Evolutionary conservation across 2,113 vertebrate genomes (phyloP).

Genomic region (Corvus moneduloides): DNA sequence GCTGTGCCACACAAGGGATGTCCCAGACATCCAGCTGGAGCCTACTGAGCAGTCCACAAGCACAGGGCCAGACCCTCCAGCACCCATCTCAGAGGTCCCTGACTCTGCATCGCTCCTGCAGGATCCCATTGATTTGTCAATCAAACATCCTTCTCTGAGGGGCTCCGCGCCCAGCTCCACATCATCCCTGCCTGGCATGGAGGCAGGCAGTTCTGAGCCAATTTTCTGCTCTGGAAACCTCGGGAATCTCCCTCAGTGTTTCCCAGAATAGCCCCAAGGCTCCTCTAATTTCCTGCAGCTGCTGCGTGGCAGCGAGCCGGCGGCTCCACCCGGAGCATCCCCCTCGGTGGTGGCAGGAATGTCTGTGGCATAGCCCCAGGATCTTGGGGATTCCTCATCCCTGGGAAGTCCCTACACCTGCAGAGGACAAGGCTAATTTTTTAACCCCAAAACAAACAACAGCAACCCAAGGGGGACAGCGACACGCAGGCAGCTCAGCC

Average conservation of each 20-base stretch:
- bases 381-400: not conserved
- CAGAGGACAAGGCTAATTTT: not conserved
- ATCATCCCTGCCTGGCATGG: not conserved
- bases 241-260: conserved; percentile 45
- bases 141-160: not conserved
- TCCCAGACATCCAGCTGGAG: not conserved
- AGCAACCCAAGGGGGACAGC: not conserved
- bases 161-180: not conserved
- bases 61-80: not conserved
- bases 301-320: not conserved
- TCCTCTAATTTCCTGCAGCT: conserved; percentile 41
- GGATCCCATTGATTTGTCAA: not conserved
- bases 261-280: conserved; percentile 33
- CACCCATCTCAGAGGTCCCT: accelerated
- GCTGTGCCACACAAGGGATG: not conserved
- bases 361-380: not conserved
- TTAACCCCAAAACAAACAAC: not conserved
- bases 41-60: not conserved
- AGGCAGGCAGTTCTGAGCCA: conserved; percentile 13
- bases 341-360: not conserved
- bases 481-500: not conserved
- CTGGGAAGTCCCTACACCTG: not conserved
- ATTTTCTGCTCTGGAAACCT: conserved; percentile 24
- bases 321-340: not conserved
- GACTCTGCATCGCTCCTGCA: accelerated